Percentiles rank a stretch among this genome's conserved stretches.
Evolutionary conservation across 1,140 invertebrate species (phyloP).

Genomic region (Achroia grisella): DNA sequence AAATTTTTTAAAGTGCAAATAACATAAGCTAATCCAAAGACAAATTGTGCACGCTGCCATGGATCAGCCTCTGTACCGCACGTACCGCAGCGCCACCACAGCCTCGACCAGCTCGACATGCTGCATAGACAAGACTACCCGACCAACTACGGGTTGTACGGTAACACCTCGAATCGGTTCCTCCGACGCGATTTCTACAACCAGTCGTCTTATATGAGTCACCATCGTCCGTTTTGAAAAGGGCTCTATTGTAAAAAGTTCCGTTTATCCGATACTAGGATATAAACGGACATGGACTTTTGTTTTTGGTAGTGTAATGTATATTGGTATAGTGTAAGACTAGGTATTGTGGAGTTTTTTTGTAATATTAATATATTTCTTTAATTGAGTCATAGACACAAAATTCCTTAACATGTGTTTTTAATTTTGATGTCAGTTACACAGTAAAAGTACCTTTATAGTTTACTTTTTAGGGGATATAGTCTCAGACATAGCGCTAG

Average conservation of each 20-base stretch:
- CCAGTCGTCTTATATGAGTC: constrained; percentile 47
- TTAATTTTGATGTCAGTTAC: no score
- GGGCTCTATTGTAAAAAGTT: constrained; percentile 67
- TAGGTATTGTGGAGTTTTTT: constrained; percentile 16
- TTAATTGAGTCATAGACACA: no score
- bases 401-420: no score
- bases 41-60: constrained; percentile 48
- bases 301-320: constrained; percentile 33
- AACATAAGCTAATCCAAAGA: neutral
- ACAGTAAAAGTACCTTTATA: no score
- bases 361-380: constrained; percentile 1
- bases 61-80: constrained; percentile 23
- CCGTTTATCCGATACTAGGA: constrained; percentile 56
- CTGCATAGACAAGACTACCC: constrained; percentile 49
- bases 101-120: constrained; percentile 64
- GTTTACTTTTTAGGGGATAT: no score
- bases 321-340: constrained; percentile 17
- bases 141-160: constrained; percentile 37
- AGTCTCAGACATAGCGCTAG: no score
- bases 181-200: constrained; percentile 48
- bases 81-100: constrained; percentile 56
- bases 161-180: constrained; percentile 21
- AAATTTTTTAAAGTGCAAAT: no score
- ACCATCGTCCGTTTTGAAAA: constrained; percentile 70
- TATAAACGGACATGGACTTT: constrained; percentile 45